Percentiles rank a stretch among this genome's conserved stretches.
These are phyloP conservation scores for Chionoecetes opilio DNA, from an alignment of 1,140 invertebrate species.

Conservation along the genomic window DNA sequence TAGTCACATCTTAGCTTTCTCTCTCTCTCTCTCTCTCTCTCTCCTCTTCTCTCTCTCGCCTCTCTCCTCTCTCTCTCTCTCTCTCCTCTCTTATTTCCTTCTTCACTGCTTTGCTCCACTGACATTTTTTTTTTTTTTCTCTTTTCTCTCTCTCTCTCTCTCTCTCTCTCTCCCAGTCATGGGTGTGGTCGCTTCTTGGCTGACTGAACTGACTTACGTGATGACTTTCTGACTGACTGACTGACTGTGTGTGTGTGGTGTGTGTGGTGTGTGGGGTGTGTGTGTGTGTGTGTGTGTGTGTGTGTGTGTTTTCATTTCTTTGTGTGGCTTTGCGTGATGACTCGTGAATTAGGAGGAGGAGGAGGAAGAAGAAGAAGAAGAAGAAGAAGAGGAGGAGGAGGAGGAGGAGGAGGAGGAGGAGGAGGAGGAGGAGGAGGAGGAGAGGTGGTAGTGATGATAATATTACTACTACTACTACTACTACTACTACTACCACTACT, in stretches of 20 bases:
- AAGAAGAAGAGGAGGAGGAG: too few relatives aligned
- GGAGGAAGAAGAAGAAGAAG: too few relatives aligned
- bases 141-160: background rate
- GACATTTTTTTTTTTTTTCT: too few relatives aligned
- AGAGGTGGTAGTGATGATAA: background rate
- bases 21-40: background rate
- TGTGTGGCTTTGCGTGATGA: background rate
- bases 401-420: too few relatives aligned
- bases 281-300: background rate
- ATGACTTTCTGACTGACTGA: background rate
- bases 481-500: background rate
- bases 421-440: too few relatives aligned
- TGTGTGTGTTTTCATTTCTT: slow-evolving; percentile 15
- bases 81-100: background rate
- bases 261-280: background rate
- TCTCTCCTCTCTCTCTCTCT: background rate
- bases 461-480: background rate
- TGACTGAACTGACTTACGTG: background rate
- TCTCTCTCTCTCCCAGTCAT: background rate
- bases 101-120: background rate
- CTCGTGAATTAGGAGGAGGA: background rate
- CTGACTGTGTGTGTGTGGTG: slow-evolving; percentile 9
- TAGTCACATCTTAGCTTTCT: background rate
- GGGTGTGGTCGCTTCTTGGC: background rate
- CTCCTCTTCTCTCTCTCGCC: background rate